Evolutionary conservation across 37 sponge, comb jelly and placozoan genomes (phyloP), one percentile per base, ranked within the genome.

Genomic region (Ephydatia muelleri): DNA sequence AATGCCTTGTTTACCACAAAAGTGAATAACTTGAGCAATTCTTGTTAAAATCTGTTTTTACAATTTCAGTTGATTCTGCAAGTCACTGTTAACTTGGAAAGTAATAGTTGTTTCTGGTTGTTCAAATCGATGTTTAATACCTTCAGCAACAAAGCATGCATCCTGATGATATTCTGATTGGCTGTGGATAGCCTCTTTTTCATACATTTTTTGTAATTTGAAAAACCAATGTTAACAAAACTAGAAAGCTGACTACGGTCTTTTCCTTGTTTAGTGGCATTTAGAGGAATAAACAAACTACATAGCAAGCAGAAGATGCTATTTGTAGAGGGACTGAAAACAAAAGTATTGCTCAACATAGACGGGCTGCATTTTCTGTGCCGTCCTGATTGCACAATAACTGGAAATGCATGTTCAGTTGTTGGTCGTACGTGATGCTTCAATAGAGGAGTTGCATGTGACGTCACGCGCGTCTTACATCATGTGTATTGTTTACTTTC

Each of bases 291-390:
- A 57, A 57, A 57, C 12, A 57, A 57, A 43, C 43, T 57, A 57
- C 57, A 57, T 57, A 21, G 57, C 57, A 57, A 57, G 16, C 57
- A 57, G 57, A 57, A 57, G 19, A 57, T 57, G 57, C 57, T 57
- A 57, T 57, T 57, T 57, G 57, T 57, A 57, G 57, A 57, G 57
- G 57, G 57, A 43, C 57, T 57, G 57, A 57, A 57, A 57, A 57
- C 57, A 57, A 57, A 57, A 57, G 9, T 57, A 57, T 57, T 57
- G 57, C 57, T 57, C 57, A 57, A 57, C 57, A 57, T 57, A 57
- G 57, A 57, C 19, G 57, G 57, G 57, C 57, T 57, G 57, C 57
- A 57, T 14, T 57, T 57, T 57, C 57, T 57, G 19, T 57, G 57
- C 57, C 57, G 57, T 11, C 57, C 57, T 57, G 57, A 57, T 57